Conservation (phyloP, 2,113 vertebrate species). For the Trinectes maculatus region DNA sequence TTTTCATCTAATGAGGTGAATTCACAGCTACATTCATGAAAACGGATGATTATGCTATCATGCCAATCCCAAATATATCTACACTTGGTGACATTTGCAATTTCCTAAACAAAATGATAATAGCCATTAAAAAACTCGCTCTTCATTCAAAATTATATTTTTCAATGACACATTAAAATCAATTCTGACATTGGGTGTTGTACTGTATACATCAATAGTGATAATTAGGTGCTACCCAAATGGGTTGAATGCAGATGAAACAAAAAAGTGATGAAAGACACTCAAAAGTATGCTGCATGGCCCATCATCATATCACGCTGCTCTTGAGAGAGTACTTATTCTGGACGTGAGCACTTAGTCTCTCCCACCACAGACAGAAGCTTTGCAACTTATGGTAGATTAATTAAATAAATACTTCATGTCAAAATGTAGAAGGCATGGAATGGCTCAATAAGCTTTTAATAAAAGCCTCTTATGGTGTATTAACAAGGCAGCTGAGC, state of each 20-base stretch:
- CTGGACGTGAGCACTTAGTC: background rate
- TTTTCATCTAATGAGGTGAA: too few species aligned
- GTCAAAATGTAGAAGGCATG: conserved; percentile 6
- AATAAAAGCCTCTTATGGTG: conserved; percentile 14
- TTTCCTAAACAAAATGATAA: too few species aligned
- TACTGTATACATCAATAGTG: background rate
- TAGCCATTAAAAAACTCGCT: too few species aligned
- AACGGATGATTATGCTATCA: too few species aligned
- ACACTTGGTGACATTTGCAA: too few species aligned
- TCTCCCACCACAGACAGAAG: conserved; percentile 1
- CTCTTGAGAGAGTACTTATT: background rate
- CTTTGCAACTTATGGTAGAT: conserved; percentile 21
- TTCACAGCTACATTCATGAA: too few species aligned
- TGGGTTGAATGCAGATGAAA: background rate
- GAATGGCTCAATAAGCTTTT: conserved; percentile 8
- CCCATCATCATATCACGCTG: background rate
- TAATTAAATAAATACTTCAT: conserved; percentile 36
- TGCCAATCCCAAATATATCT: too few species aligned
- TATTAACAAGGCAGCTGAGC: conserved; percentile 21
- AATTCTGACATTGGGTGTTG: too few species aligned
- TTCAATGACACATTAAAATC: too few species aligned
- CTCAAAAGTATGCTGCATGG: background rate
- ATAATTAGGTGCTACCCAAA: background rate
- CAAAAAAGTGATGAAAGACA: background rate
- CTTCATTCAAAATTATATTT: too few species aligned